Percentiles rank a stretch among this genome's conserved stretches.
phyloP scores from a whole-genome alignment of 2,888 invertebrate genomes.

The Camponotus fellah region DNA sequence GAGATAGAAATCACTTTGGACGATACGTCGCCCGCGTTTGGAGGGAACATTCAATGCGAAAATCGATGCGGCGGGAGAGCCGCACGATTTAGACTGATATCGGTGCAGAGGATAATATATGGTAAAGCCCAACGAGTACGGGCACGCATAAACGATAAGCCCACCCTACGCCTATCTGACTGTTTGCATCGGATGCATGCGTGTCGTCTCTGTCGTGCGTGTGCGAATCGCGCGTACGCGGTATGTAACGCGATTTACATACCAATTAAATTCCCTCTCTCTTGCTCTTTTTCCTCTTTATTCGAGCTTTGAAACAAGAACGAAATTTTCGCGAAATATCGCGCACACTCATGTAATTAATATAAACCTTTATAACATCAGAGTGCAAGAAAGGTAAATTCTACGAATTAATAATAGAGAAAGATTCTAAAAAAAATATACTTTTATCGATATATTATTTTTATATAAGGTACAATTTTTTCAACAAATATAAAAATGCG shows the following conservation, averaged over 20 bases:
- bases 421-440: neutral
- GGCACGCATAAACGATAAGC: constrained; percentile 76
- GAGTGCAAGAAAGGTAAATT: constrained; percentile 76
- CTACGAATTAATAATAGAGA: constrained; percentile 62
- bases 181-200: constrained; percentile 46
- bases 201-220: constrained; percentile 45
- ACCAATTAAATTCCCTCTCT: constrained; percentile 79
- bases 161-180: constrained; percentile 42
- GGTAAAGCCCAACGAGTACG: constrained; percentile 76
- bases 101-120: constrained; percentile 70
- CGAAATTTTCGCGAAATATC: constrained; percentile 79
- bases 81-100: constrained; percentile 72
- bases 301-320: constrained; percentile 65
- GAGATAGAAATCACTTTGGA: constrained; percentile 55
- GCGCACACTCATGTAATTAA: constrained; percentile 78
- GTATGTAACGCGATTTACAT: constrained; percentile 75
- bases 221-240: constrained; percentile 69
- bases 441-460: neutral
- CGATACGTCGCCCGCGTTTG: constrained; percentile 17
- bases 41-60: constrained; percentile 61
- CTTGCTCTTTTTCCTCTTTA: constrained; percentile 24
- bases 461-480: neutral
- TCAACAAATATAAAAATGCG: neutral
- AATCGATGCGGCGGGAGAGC: constrained; percentile 70
- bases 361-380: constrained; percentile 80